Evolutionary conservation across 2,888 invertebrate species (phyloP).

Genomic region (Cheilosia impressa): DNA sequence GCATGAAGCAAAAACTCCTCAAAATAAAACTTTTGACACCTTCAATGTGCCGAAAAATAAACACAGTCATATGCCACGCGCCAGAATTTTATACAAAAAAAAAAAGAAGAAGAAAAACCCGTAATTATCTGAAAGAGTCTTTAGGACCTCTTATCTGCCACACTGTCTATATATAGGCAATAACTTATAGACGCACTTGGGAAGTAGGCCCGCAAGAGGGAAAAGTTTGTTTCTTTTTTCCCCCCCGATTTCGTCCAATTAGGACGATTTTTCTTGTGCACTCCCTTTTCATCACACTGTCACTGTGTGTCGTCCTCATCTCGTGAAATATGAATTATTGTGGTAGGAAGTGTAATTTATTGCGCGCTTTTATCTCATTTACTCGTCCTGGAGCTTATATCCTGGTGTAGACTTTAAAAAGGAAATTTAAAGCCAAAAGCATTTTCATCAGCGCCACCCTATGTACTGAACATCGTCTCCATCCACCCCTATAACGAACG

Average conservation of each 20-base stretch:
- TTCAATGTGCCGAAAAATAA: slow-evolving; percentile 49
- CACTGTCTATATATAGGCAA: slow-evolving; percentile 12
- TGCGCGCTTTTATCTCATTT: slow-evolving; percentile 21
- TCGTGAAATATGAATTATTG: slow-evolving; percentile 1
- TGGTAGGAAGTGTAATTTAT: slow-evolving; percentile 36
- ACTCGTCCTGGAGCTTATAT: background rate
- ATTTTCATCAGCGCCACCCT: slow-evolving; percentile 50
- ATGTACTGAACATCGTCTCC: background rate
- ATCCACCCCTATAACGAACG: slow-evolving; percentile 8
- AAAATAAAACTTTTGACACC: slow-evolving; percentile 59
- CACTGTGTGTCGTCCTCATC: background rate
- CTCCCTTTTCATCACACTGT: slow-evolving; percentile 22
- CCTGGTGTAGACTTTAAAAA: background rate
- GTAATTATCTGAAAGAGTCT: slow-evolving; percentile 47
- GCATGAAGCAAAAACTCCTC: slow-evolving; percentile 16
- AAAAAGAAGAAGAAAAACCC: slow-evolving; percentile 18
- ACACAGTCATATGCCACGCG: slow-evolving; percentile 27
- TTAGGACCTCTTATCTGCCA: slow-evolving; percentile 34
- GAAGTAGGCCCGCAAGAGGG: background rate
- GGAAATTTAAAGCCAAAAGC: slow-evolving; percentile 45
- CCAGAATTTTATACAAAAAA: slow-evolving; percentile 24
- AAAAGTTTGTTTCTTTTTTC: background rate
- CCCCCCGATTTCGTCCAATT: slow-evolving; percentile 22
- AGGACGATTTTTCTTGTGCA: slow-evolving; percentile 46
- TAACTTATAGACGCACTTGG: slow-evolving; percentile 32